Evolutionary conservation across 2,888 invertebrate genomes (phyloP), one percentile per base, ranked within the genome.

Genomic region (Himalopsyche kuldschensis): DNA sequence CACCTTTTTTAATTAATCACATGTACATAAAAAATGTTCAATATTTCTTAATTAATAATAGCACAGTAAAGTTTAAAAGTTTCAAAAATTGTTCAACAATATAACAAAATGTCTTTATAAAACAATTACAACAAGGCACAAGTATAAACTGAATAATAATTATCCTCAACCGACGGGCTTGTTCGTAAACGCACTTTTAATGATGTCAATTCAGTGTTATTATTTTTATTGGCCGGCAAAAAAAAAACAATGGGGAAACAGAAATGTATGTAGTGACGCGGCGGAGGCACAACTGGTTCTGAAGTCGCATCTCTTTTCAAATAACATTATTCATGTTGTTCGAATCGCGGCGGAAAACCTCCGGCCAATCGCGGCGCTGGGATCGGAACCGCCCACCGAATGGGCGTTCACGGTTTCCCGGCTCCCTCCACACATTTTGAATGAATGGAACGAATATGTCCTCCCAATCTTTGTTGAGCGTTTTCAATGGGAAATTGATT

Each of bases 241-340:
- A 80, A 80, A 69, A 80, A 35, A 80, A 80, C 35, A 41, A 78
- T 47, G 17, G 48, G 27, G 46, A 78, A 78, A 41, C 78, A 78
- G 47, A 48, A 80, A 41, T 47, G 46, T 55, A 46, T 78, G 82
- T 63, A 47, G 77, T 47, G 81, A 82, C 76, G 82, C 82, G 78
- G 78, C 82, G 77, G n/a, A 78, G 78, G 82, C 82, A 78, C 82
- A 55, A 82, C 82, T 78, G 63, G 82, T 82, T 82, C 78, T 82
- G 82, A 78, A 82, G 46, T 32, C 55, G 69, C 69, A 30, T 69
- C 69, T 69, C 69, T 69, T 69, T 69, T 69, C 69, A 69, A 69
- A 69, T 24, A 69, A 69, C 69, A 69, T 69, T 69, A 69, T 69
- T 69, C 69, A 69, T 69, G 69, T 69, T 27, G 69, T 27, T 30